Percentiles rank a stretch among this genome's conserved stretches.
These are phyloP conservation scores for Dipodomys stephensi DNA, from an alignment of 2,113 vertebrate genomes.

Conservation along the genomic window DNA sequence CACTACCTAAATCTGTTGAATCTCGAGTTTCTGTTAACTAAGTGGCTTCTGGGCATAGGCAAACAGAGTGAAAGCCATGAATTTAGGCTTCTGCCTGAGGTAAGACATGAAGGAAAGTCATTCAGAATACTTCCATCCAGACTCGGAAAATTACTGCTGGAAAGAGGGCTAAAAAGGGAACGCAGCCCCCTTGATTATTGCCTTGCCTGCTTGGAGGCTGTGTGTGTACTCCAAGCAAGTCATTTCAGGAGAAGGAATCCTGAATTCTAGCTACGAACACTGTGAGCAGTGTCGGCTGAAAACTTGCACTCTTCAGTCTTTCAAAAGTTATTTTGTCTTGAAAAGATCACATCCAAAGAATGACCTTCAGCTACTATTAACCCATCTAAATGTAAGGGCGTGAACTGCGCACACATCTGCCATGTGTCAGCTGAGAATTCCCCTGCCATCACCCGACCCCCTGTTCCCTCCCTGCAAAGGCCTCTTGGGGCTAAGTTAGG, in stretches of 20 bases:
- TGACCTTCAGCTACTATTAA: slow-evolving; percentile 77
- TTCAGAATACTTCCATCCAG: background rate
- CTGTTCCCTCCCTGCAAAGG: slow-evolving; percentile 5
- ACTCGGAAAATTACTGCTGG: background rate
- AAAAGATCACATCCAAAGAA: slow-evolving; percentile 59
- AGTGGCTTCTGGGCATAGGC: background rate
- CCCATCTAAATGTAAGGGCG: slow-evolving; percentile 62
- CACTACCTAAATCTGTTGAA: background rate
- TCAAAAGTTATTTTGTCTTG: slow-evolving; percentile 73
- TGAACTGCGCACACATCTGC: slow-evolving; percentile 63
- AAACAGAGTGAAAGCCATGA: background rate
- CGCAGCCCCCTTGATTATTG: background rate
- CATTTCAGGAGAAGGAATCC: background rate
- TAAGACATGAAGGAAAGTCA: slow-evolving; percentile 1
- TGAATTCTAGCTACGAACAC: background rate
- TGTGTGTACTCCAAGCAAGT: background rate
- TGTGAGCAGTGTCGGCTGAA: slow-evolving; percentile 40
- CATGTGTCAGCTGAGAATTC: slow-evolving; percentile 54
- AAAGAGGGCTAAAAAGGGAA: background rate
- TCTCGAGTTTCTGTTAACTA: background rate
- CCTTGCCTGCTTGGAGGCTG: background rate
- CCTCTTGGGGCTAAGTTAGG: slow-evolving; percentile 58
- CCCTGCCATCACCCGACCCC: background rate
- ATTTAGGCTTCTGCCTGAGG: background rate
- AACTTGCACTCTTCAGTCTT: slow-evolving; percentile 64